Conservation (phyloP, 1,140 invertebrate genomes). For the Mizuhopecten yessoensis region DNA sequence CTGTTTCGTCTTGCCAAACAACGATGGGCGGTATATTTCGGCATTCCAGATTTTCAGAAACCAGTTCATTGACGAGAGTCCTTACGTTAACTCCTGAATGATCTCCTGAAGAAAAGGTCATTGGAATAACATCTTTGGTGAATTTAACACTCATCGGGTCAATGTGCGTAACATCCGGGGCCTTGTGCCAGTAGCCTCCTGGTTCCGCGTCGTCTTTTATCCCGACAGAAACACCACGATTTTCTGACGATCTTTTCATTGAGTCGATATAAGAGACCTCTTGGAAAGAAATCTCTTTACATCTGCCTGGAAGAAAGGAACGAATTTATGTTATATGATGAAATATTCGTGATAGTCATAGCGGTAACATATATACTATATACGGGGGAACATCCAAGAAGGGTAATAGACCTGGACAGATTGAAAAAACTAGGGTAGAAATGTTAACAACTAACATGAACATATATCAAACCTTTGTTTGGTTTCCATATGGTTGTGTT, state of each 20-base stretch:
- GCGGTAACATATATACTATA: too few species aligned
- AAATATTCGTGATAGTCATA: too few species aligned
- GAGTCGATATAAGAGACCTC: neutral
- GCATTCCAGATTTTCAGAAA: neutral
- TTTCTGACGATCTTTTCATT: neutral
- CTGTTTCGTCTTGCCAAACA: neutral
- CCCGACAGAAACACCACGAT: neutral
- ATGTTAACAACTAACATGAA: too few species aligned
- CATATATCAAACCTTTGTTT: too few species aligned
- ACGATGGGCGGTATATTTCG: neutral
- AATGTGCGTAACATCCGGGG: neutral
- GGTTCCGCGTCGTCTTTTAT: neutral
- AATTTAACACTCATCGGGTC: conserved; percentile 8
- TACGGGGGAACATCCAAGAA: too few species aligned
- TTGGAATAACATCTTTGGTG: neutral
- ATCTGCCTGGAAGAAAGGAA: neutral
- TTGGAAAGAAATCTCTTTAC: neutral
- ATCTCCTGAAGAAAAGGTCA: neutral
- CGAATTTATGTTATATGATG: too few species aligned
- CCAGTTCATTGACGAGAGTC: neutral
- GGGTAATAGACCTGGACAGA: too few species aligned
- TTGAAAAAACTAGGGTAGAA: too few species aligned
- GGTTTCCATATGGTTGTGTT: too few species aligned
- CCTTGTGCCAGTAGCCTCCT: neutral
- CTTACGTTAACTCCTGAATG: neutral